Conservation (phyloP, 2,888 invertebrate species). For the Apodemia mormo region DNA sequence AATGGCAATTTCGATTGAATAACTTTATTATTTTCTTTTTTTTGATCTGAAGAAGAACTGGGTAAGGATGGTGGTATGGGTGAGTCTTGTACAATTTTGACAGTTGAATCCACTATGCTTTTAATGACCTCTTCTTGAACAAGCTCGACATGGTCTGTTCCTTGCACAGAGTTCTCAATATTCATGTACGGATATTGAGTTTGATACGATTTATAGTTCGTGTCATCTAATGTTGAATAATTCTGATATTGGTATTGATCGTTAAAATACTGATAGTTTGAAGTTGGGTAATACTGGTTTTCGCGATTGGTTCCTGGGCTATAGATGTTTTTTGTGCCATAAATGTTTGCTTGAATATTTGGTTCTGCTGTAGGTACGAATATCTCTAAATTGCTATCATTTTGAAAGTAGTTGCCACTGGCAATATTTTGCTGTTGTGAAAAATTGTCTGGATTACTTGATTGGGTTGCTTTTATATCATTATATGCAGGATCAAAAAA, state of each 20-base stretch:
- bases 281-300: slow-evolving; percentile 24
- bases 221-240: slow-evolving; percentile 8
- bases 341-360: slow-evolving; percentile 14
- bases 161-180: background rate
- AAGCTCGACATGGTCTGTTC: background rate
- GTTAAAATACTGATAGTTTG: slow-evolving; percentile 22
- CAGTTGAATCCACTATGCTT: slow-evolving; percentile 6
- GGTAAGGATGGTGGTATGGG: background rate
- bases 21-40: background rate
- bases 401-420: slow-evolving; percentile 7
- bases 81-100: slow-evolving; percentile 9
- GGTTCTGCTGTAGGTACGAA: slow-evolving; percentile 30
- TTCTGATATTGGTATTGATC: slow-evolving; percentile 20
- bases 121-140: slow-evolving; percentile 5
- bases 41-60: background rate
- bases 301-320: slow-evolving; percentile 15
- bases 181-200: background rate
- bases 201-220: background rate
- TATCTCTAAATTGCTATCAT: slow-evolving; percentile 31
- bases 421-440: slow-evolving; percentile 32
- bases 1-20: background rate
- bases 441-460: slow-evolving; percentile 35
- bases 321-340: slow-evolving; percentile 18
- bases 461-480: slow-evolving; percentile 46
- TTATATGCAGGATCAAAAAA: slow-evolving; percentile 75